A percentile compares a stretch with the other conserved stretches of the same genome.
These are phyloP conservation scores for Chlorodrepanis virens DNA, from an alignment of 2,113 vertebrate genomes.

Conservation along the genomic window DNA sequence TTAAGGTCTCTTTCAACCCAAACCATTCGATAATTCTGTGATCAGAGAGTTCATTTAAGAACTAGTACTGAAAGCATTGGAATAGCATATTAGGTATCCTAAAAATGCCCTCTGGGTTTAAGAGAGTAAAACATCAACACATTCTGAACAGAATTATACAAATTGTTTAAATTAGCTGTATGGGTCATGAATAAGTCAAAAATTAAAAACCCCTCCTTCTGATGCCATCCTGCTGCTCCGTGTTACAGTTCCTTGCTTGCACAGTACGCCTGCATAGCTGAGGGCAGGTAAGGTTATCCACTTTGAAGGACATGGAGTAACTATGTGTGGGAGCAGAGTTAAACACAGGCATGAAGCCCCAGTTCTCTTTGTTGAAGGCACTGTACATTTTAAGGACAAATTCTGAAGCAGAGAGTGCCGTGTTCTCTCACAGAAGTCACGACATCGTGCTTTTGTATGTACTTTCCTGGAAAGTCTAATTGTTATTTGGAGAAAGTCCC, in stretches of 20 bases:
- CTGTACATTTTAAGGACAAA: not conserved
- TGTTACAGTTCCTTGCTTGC: not conserved
- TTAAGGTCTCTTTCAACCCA: not conserved
- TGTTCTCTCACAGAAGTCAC: not conserved
- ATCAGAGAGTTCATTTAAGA: not conserved
- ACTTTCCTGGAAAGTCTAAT: not conserved
- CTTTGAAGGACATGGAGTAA: not conserved
- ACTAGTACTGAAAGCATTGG: not conserved
- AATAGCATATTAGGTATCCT: not conserved
- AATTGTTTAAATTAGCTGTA: not conserved
- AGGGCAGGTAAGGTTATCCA: not conserved
- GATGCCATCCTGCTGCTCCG: not conserved
- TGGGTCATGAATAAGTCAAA: not conserved
- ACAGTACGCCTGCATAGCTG: not conserved
- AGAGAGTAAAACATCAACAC: not conserved
- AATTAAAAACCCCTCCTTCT: not conserved
- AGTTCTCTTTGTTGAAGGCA: not conserved
- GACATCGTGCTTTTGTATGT: not conserved
- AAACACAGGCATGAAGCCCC: not conserved
- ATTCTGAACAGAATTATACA: not conserved
- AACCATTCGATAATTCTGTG: not conserved
- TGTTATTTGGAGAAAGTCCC: not conserved
- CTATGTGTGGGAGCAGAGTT: not conserved
- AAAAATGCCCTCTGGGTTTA: not conserved
- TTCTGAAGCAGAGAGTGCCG: not conserved